Percentiles rank a stretch among this genome's conserved stretches.
Evolutionary conservation across 1,140 invertebrate genomes (phyloP).

Genomic region (Conopomorpha cramerella): DNA sequence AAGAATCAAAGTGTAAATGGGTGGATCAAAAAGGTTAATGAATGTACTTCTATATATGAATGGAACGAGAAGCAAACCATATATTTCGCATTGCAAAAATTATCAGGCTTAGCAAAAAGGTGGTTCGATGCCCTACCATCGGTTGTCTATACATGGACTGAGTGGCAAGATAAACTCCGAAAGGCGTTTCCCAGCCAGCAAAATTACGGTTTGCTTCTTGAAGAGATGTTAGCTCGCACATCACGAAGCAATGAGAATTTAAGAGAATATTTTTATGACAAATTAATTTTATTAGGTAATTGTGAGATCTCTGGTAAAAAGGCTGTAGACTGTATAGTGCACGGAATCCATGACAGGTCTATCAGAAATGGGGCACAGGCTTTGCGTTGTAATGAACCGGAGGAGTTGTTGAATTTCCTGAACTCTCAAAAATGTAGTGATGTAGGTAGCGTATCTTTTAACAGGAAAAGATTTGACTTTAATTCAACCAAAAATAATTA

Average conservation of each 20-base stretch:
- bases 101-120: conserved; percentile 7
- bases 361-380: conserved; percentile 4
- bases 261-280: conserved; percentile 6
- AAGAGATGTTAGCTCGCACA: conserved; percentile 2
- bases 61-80: conserved; percentile 4
- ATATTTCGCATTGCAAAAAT: conserved; percentile 2
- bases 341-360: conserved; percentile 3
- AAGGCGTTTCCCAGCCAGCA: conserved; percentile 7
- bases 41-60: conserved; percentile 3
- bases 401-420: conserved; percentile 3
- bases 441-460: not conserved
- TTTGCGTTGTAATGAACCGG: conserved; percentile 2
- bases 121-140: conserved; percentile 10
- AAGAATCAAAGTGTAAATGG: conserved; percentile 2
- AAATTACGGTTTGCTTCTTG: conserved; percentile 4
- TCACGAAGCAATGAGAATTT: conserved; percentile 1
- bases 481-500: not conserved
- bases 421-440: conserved; percentile 1
- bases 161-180: conserved; percentile 9
- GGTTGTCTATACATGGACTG: conserved; percentile 6
- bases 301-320: conserved; percentile 5
- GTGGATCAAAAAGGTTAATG: conserved; percentile 6
- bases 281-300: conserved; percentile 2
- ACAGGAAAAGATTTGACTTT: not conserved
- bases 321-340: conserved; percentile 5